Evolutionary conservation across 2,113 vertebrate species (phyloP).

Genomic region (Nothocercus julius): DNA sequence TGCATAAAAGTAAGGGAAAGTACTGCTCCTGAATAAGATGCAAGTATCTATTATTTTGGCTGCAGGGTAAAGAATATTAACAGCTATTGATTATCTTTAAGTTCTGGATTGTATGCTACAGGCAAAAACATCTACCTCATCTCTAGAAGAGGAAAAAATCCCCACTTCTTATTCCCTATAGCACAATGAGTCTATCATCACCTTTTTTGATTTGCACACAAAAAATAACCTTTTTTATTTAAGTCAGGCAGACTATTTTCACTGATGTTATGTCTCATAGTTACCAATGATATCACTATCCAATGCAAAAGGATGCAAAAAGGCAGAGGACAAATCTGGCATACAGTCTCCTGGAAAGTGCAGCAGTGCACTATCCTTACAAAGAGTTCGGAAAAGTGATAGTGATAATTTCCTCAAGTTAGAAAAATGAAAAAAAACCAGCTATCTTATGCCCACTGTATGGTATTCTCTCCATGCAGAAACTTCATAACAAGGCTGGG

Average conservation of each 20-base stretch:
- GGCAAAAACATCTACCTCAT: neutral
- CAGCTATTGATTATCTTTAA: neutral
- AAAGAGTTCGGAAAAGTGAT: neutral
- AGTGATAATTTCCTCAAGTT: neutral
- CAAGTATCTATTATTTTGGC: neutral
- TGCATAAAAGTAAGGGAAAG: neutral
- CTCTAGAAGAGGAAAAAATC: neutral
- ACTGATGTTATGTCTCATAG: neutral
- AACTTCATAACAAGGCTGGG: neutral
- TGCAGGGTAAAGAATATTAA: neutral
- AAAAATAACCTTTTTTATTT: neutral
- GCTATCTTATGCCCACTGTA: neutral
- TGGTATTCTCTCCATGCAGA: neutral
- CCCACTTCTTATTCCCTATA: neutral
- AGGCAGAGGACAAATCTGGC: neutral
- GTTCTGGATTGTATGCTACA: neutral
- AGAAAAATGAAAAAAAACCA: neutral
- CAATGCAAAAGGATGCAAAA: neutral
- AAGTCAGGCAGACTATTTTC: neutral
- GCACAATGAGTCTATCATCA: neutral
- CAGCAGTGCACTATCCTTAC: neutral
- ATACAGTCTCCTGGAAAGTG: neutral
- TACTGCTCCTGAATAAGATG: neutral
- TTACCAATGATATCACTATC: neutral
- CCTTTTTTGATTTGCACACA: neutral